Conservation (phyloP, 2,113 vertebrate genomes). For the Microtus richardsoni region DNA sequence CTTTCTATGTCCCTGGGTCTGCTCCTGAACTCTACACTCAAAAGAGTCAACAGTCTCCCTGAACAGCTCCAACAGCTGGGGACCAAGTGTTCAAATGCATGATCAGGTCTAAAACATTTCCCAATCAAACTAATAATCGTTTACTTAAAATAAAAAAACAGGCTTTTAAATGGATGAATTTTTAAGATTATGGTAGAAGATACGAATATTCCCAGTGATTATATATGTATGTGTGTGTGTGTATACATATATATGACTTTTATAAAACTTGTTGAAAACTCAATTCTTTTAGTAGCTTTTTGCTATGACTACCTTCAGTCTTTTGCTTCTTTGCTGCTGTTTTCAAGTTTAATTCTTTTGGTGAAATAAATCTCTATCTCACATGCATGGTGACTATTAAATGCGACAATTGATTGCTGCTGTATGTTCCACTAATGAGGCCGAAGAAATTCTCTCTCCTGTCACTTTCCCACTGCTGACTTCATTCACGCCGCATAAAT, state of each 20-base stretch:
- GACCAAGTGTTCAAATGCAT: background rate
- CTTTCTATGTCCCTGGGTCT: background rate
- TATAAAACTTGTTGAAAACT: background rate
- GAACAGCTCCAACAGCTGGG: background rate
- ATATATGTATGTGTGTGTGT: background rate
- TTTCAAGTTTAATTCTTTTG: constrained; percentile 38
- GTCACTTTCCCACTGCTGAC: constrained; percentile 63
- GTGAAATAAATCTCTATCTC: constrained; percentile 54
- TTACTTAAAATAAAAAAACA: background rate
- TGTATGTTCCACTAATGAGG: constrained; percentile 72
- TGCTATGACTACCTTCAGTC: background rate
- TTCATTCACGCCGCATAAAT: constrained; percentile 72
- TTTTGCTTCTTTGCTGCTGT: constrained; percentile 28
- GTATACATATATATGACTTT: background rate
- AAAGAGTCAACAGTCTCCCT: background rate
- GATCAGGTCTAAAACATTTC: background rate
- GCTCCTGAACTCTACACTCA: background rate
- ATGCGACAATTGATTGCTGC: constrained; percentile 53
- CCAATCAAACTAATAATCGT: background rate
- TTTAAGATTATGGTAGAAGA: background rate
- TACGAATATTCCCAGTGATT: background rate
- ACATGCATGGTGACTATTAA: constrained; percentile 59
- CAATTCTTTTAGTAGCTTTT: constrained; percentile 30
- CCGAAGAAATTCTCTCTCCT: constrained; percentile 63
- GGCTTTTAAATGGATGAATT: background rate